Conservation (phyloP, 2,113 vertebrate genomes). For the Planiliza haematocheilus region DNA sequence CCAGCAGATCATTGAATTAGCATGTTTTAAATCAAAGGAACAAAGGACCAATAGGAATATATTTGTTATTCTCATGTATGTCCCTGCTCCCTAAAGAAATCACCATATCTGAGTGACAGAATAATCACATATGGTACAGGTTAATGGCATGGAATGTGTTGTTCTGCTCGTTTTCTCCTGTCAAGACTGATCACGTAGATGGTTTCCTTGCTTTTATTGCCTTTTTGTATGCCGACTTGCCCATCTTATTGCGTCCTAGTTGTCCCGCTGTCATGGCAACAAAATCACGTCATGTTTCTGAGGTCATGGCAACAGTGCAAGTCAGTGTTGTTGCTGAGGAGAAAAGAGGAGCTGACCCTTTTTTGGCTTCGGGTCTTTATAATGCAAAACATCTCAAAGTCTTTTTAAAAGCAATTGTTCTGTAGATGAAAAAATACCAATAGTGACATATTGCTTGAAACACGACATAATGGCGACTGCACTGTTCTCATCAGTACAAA, state of each 20-base stretch:
- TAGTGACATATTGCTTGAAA: background rate
- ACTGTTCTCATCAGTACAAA: background rate
- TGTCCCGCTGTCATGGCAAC: conserved; percentile 79
- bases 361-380: conserved; percentile 34
- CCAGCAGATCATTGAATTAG: background rate
- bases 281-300: conserved; percentile 71
- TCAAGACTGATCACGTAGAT: conserved; percentile 40
- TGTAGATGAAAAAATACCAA: conserved; percentile 1
- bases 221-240: conserved; percentile 53
- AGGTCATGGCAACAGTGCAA: conserved; percentile 79
- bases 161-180: conserved; percentile 40
- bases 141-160: conserved; percentile 21
- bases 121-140: conserved; percentile 26
- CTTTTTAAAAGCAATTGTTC: conserved; percentile 1
- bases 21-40: conserved; percentile 1
- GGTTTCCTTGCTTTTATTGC: conserved; percentile 65
- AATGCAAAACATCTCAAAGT: conserved; percentile 39
- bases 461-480: background rate
- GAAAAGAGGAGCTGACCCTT: conserved; percentile 60
- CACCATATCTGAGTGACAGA: conserved; percentile 3
- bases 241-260: conserved; percentile 70
- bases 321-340: conserved; percentile 75
- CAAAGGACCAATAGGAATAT: background rate
- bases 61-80: background rate
- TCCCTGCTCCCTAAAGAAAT: background rate